Percentiles rank a stretch among this genome's conserved stretches.
Conservation (phyloP, 2,797 vertebrate species). For the Meda fulgida region DNA sequence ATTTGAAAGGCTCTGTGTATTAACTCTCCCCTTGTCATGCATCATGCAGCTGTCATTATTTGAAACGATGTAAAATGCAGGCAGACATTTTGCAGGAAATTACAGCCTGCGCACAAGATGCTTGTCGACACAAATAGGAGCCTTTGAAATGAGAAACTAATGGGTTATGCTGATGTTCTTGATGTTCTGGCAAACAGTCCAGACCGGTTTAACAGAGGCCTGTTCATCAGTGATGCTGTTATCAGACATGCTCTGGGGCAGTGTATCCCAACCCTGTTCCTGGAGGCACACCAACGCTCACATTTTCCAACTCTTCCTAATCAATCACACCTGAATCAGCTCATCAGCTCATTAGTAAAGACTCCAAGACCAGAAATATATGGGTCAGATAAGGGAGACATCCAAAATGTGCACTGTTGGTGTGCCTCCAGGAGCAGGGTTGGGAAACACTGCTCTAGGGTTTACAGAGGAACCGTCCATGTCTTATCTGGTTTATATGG, state of each 20-base stretch:
- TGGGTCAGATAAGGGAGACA: no score
- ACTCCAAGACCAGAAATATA: no score
- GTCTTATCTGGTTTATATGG: slow-evolving; percentile 18
- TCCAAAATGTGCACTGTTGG: no score
- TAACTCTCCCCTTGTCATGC: slow-evolving; percentile 37
- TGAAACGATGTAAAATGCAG: slow-evolving; percentile 41
- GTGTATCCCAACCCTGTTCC: no score
- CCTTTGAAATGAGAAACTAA: slow-evolving; percentile 48
- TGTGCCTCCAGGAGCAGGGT: no score
- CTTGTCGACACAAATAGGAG: slow-evolving; percentile 45
- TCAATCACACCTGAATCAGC: no score
- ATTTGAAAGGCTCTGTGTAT: slow-evolving; percentile 48
- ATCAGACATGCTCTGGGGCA: slow-evolving; percentile 36
- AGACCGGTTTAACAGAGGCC: slow-evolving; percentile 33
- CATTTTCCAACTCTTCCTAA: no score
- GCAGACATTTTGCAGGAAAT: slow-evolving; percentile 52
- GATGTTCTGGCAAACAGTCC: slow-evolving; percentile 38
- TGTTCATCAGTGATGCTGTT: slow-evolving; percentile 23
- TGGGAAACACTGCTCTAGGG: no score
- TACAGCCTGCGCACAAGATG: slow-evolving; percentile 31
- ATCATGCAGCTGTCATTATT: slow-evolving; percentile 40
- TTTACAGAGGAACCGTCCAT: slow-evolving; percentile 11
- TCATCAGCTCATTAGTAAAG: no score
- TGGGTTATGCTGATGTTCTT: slow-evolving; percentile 42
- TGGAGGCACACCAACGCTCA: no score